Evolutionary conservation across 2,888 invertebrate genomes (phyloP).

Genomic region (Thecophora atra): DNA sequence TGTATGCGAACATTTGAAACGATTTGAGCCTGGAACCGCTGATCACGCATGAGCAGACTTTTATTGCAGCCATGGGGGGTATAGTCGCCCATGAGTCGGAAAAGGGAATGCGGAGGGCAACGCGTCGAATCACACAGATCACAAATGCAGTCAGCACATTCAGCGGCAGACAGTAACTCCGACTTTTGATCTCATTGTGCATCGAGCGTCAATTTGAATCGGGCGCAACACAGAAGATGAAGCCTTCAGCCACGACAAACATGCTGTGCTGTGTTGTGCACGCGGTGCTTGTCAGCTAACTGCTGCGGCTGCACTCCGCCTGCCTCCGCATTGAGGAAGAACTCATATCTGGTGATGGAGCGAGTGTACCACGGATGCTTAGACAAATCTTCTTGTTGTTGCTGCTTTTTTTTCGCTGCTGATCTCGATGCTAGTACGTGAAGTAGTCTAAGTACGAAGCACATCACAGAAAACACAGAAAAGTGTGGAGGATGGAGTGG

Average conservation of each 20-base stretch:
- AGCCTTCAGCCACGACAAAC: slow-evolving; percentile 48
- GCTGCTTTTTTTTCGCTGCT: slow-evolving; percentile 46
- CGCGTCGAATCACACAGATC: not conserved
- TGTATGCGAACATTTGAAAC: slow-evolving; percentile 17
- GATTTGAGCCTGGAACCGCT: slow-evolving; percentile 30
- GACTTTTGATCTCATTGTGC: slow-evolving; percentile 36
- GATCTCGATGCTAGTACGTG: slow-evolving; percentile 43
- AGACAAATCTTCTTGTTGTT: slow-evolving; percentile 35
- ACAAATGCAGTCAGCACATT: not conserved
- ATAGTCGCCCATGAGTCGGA: not conserved
- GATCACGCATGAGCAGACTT: slow-evolving; percentile 38
- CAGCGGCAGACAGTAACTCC: slow-evolving; percentile 22
- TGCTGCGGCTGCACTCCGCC: not conserved
- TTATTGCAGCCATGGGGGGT: slow-evolving; percentile 34
- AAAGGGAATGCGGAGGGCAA: not conserved
- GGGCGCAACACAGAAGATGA: slow-evolving; percentile 16
- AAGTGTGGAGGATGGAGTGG: not conserved
- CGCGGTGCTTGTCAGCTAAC: slow-evolving; percentile 2
- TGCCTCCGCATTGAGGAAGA: not conserved
- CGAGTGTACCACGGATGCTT: not conserved
- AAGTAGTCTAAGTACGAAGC: no score
- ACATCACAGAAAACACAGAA: not conserved
- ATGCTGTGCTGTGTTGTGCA: slow-evolving; percentile 43
- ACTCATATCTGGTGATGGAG: not conserved
- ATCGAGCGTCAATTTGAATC: slow-evolving; percentile 29